Percentiles rank a stretch among this genome's conserved stretches.
These are phyloP conservation scores for Gracilinanus agilis DNA, from an alignment of 2,113 vertebrate species.

Conservation along the genomic window DNA sequence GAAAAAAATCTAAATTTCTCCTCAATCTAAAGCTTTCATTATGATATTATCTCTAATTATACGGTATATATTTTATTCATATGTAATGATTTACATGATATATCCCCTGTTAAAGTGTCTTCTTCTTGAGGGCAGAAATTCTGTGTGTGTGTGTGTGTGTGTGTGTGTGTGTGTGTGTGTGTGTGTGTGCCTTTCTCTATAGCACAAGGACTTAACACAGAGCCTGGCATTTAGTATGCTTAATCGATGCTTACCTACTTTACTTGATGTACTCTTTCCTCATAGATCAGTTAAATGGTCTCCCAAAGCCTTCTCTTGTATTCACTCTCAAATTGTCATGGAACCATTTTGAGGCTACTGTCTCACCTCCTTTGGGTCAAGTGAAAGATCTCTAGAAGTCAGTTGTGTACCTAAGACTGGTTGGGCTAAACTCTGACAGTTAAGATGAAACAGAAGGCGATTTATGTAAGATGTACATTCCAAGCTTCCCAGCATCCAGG, in stretches of 20 bases:
- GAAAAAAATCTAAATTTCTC: background rate
- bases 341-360: background rate
- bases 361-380: too few relatives aligned
- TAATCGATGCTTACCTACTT: background rate
- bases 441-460: background rate
- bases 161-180: too few relatives aligned
- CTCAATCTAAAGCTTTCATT: background rate
- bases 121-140: background rate
- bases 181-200: background rate
- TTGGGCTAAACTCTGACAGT: background rate
- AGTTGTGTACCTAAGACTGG: background rate
- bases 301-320: background rate
- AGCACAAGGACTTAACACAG: background rate
- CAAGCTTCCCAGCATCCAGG: background rate
- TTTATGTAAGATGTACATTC: background rate
- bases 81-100: background rate
- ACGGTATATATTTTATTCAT: background rate
- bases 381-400: too few relatives aligned
- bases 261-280: background rate
- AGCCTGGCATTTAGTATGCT: background rate
- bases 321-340: background rate
- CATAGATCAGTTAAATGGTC: background rate
- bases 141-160: slow-evolving; percentile 14
- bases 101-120: background rate
- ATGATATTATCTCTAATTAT: background rate